Evolutionary conservation across 2,888 invertebrate genomes (phyloP), one percentile per base, ranked within the genome.

Genomic region (Habrosyne pyritoides): DNA sequence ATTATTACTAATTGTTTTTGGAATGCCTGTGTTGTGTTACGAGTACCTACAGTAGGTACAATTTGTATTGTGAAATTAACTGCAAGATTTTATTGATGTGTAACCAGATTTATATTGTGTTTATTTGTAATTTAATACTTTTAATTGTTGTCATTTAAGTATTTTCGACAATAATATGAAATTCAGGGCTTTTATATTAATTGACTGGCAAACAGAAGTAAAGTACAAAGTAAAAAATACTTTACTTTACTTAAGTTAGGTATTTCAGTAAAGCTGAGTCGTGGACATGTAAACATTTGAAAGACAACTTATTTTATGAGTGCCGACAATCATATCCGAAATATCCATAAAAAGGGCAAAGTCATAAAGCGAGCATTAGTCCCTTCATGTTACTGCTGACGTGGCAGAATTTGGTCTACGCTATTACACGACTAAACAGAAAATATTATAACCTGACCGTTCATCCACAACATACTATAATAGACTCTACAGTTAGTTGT

Each of bases 361-460:
- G 77, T 80, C 85, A 81, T 89, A 88, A 89, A 89, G 79, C 76
- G 80, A 73, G 75, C 85, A 85, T 89, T 87, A 87, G 86, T 81
- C 84, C 84, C 84, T 81, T 75, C 76, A 74, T 74, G 75, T 78
- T 80, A 75, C 71, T 76, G 82, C 84, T 81, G 84, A 83, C 81
- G 75, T 59, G 69, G 79, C 81, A 71, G 72, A 76, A 75, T 71
- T 71, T 77, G 71, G 69, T 67, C 70, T 69, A 71, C 64, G 46
- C 30, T 47, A 8, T n/a, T 67, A 67, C 64, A 61, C 61, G 67
- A 60, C 54, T 70, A 63, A 64, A 76, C 72, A 69, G 72, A 66
- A 67, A 73, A 74, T 63, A 63, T 67, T 68, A 73, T 71, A 69
- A 69, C 69, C 18, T 42, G 18, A 18, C 14, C 42, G 6, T 36